These are phyloP conservation scores for Drosophila bocqueti DNA, from an alignment of 1,140 invertebrate genomes.

Conservation along the genomic window DNA sequence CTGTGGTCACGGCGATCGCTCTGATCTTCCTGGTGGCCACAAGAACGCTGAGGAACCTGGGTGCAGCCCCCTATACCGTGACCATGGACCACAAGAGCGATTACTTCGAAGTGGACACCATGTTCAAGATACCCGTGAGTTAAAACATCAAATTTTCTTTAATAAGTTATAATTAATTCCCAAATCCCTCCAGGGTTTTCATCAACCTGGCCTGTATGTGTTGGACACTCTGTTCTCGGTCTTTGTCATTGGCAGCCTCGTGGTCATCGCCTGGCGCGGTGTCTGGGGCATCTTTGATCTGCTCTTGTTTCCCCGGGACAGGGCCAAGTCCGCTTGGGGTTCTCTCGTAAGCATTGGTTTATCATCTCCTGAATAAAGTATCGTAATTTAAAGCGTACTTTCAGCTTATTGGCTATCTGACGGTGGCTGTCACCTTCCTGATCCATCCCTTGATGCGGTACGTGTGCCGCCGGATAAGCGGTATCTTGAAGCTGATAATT, in stretches of 20 bases:
- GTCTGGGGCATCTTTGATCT: constrained; percentile 92
- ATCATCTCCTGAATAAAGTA: no score
- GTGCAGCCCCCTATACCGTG: constrained; percentile 92
- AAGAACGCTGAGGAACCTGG: constrained; percentile 90
- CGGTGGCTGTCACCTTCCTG: constrained; percentile 90
- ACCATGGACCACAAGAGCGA: constrained; percentile 89
- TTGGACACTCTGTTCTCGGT: constrained; percentile 95
- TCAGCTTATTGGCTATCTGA: constrained; percentile 90
- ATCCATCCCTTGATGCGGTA: constrained; percentile 90
- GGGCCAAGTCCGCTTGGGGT: constrained; percentile 88
- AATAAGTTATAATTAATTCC: background rate
- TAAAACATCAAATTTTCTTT: fast-evolving
- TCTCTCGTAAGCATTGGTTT: constrained; percentile 89
- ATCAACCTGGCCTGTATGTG: constrained; percentile 90
- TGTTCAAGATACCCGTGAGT: constrained; percentile 91
- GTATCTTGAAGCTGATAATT: constrained; percentile 88
- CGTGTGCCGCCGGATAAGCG: constrained; percentile 88
- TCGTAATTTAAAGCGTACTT: background rate
- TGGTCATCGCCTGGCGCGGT: constrained; percentile 95
- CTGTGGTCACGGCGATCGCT: constrained; percentile 88
- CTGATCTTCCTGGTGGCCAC: constrained; percentile 88
- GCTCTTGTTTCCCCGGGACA: constrained; percentile 89
- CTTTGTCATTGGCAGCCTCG: constrained; percentile 92
- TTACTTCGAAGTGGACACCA: constrained; percentile 93
- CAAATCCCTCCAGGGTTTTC: constrained; percentile 86